phyloP scores from a whole-genome alignment of 2,888 invertebrate species.

The Actias luna region DNA sequence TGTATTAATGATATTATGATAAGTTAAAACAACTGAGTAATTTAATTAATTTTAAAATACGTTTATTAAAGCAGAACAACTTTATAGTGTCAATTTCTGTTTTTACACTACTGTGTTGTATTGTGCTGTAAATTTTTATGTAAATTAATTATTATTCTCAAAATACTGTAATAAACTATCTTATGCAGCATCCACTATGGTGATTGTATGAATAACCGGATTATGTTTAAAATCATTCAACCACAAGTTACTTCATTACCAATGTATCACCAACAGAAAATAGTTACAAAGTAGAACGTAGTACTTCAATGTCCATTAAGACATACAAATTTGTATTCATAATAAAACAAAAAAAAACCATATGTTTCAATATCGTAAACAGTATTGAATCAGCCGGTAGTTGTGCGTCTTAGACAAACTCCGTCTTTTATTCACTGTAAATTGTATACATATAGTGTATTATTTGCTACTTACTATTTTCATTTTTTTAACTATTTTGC shows the following conservation, averaged over 20 bases:
- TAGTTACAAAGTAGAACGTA: not conserved
- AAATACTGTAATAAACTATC: not conserved
- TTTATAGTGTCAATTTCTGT: not conserved
- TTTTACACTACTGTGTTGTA: not conserved
- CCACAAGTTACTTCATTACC: constrained; percentile 2
- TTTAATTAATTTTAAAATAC: not conserved
- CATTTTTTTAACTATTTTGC: too few relatives aligned
- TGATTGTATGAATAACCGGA: not conserved
- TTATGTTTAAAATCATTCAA: constrained; percentile 1
- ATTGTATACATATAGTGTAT: too few relatives aligned
- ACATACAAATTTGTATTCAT: constrained; percentile 8
- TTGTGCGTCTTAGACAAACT: not conserved
- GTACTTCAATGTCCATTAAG: constrained; percentile 11
- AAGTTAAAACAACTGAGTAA: not conserved
- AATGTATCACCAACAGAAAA: constrained; percentile 7
- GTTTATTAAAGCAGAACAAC: not conserved
- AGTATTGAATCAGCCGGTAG: not conserved
- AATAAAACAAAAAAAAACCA: constrained; percentile 3
- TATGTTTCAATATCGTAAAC: not conserved
- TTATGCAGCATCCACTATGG: not conserved
- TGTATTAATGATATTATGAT: not conserved
- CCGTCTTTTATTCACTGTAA: not conserved
- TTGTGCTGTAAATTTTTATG: too few relatives aligned
- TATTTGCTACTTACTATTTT: too few relatives aligned
- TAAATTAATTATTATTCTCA: not conserved